phyloP scores from a whole-genome alignment of 2,113 vertebrate species.

The Kobus ellipsiprymnus region DNA sequence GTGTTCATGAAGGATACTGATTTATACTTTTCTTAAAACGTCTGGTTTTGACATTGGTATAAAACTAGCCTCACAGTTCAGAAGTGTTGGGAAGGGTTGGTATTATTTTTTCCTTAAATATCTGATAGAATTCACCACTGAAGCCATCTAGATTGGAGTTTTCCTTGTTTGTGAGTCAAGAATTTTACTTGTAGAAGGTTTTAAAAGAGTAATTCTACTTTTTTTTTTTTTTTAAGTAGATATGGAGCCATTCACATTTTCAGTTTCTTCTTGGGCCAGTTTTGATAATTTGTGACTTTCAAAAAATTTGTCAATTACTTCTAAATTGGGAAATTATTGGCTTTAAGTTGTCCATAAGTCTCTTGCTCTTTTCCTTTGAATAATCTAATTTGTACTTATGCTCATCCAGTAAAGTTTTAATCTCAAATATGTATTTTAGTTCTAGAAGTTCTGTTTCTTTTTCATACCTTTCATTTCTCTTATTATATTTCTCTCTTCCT shows the following conservation, averaged over 20 bases:
- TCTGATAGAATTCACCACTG: neutral
- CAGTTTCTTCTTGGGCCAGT: neutral
- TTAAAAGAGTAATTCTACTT: constrained; percentile 3
- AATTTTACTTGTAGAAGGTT: constrained; percentile 1
- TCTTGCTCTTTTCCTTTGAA: neutral
- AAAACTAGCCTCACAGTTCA: neutral
- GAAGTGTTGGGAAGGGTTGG: neutral
- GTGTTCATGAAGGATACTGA: neutral
- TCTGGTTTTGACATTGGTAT: neutral
- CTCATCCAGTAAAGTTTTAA: neutral
- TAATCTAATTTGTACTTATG: neutral
- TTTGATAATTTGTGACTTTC: neutral
- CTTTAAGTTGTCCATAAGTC: neutral
- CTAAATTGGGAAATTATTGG: neutral
- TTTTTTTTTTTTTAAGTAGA: neutral
- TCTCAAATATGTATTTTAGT: neutral
- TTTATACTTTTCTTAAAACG: neutral
- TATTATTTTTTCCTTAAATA: neutral
- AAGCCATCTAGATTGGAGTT: neutral
- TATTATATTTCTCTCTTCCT: neutral
- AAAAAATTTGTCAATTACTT: neutral
- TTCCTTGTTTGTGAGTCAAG: neutral
- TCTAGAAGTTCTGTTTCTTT: neutral
- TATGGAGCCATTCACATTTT: neutral
- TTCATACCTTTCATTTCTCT: neutral